phyloP scores from a whole-genome alignment of 2,888 invertebrate genomes.

The Perdita meconis region DNA sequence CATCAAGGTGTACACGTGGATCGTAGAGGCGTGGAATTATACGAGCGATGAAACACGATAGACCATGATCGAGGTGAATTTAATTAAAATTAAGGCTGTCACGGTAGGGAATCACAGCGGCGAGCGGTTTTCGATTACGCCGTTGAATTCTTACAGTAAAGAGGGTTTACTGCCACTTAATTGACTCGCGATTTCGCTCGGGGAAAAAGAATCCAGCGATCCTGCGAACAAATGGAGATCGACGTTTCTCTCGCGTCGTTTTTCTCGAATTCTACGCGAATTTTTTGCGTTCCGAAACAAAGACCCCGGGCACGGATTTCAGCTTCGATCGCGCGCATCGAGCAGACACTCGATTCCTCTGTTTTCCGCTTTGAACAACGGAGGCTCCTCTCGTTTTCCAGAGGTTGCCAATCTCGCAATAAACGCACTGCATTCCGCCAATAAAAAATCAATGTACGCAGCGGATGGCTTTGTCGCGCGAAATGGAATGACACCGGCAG shows the following conservation, averaged over 20 bases:
- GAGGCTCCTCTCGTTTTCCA: background rate
- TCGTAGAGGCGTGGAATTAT: background rate
- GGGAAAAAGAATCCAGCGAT: background rate
- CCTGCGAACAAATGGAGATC: background rate
- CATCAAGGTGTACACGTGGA: too few relatives aligned
- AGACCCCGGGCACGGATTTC: background rate
- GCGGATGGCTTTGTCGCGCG: background rate
- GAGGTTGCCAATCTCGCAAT: background rate
- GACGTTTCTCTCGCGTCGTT: too few relatives aligned
- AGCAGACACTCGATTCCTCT: background rate
- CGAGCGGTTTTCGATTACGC: background rate
- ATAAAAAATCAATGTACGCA: slow-evolving; percentile 13
- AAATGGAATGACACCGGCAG: background rate
- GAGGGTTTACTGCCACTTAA: background rate
- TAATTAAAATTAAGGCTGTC: slow-evolving; percentile 15
- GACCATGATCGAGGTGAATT: background rate
- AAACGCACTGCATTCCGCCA: background rate
- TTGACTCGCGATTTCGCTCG: background rate
- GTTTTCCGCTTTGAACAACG: too few relatives aligned
- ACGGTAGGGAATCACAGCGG: background rate
- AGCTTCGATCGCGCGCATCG: background rate
- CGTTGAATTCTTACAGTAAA: slow-evolving; percentile 8
- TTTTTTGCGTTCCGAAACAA: background rate
- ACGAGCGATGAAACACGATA: too few relatives aligned
- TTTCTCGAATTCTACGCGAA: background rate